phyloP scores from a whole-genome alignment of 2,888 invertebrate species.

The Tolmerus cingulatus region DNA sequence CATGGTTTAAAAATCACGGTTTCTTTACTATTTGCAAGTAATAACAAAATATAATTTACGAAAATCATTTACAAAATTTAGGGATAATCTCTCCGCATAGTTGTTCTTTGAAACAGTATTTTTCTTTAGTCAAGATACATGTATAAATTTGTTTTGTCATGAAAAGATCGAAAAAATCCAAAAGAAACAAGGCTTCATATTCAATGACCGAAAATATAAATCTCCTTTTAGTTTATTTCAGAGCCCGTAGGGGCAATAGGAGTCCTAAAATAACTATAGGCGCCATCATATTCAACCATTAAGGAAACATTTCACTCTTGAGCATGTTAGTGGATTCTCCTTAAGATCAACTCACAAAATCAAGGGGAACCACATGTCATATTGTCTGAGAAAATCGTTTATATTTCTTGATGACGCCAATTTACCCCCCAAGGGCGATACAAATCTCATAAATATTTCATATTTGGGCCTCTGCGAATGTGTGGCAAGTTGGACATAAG shows the following conservation, averaged over 20 bases:
- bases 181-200: neutral
- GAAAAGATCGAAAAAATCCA: neutral
- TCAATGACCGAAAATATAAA: neutral
- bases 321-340: neutral
- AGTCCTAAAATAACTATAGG: constrained; percentile 7
- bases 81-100: no score
- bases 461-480: neutral
- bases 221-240: neutral
- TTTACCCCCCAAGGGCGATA: constrained; percentile 47
- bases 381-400: constrained; percentile 31
- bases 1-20: no score
- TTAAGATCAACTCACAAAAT: constrained; percentile 9
- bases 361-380: neutral
- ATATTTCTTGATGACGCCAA: constrained; percentile 47
- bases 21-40: no score
- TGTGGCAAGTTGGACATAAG: constrained; percentile 1
- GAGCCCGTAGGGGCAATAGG: neutral
- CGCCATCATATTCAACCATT: neutral
- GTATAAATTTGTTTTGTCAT: no score
- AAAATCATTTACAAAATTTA: no score
- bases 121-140: no score
- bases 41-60: no score
- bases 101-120: no score
- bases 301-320: neutral
- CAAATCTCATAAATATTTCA: constrained; percentile 50